Evolutionary conservation across 2,797 vertebrate genomes (phyloP), one percentile per base, ranked within the genome.

Genomic region (Poecilia picta): DNA sequence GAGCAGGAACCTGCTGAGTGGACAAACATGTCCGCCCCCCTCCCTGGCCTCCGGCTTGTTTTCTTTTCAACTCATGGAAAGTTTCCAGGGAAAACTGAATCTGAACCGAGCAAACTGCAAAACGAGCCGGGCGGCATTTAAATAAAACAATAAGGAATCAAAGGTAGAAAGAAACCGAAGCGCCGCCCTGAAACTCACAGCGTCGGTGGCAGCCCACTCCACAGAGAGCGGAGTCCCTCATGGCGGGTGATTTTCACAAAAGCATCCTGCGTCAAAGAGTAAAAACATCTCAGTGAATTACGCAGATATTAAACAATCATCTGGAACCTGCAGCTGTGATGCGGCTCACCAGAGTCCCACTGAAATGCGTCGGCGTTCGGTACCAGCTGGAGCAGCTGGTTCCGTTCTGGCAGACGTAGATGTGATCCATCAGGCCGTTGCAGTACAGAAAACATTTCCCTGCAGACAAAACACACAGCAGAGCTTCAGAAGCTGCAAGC

Each of bases 401-500:
- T 70, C 96, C 91, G 0, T 98, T 97, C 92, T 97, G 97, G 83
- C 98, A 98, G 16, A 99, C 95, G 0, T 98, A 99, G 74, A 99
- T 88, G 80, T 98, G 97, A 89, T 98, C 97, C 96, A 99, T 97
- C 87, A 99, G 95, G 1, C 98, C 97, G 0, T 96, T 99, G 95
- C 98, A 99, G 90, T 99, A 98, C 8, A 99, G 92, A 88, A 99
- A 97, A 79, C 98, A 99, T 88, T 97, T 98, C 97, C 98, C 98
- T 98, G 94, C 23, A 81, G 84, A n/a, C 31, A n/a, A 39, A 53
- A 53, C 45, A 3, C 25, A 11, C 13, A 59, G 20, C 16, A 46
- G 53, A 72, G n/a, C 18, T 31, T 0, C 7, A 41, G 7, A 16
- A 71, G 13, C 25, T 10, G 23, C 4, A 5, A 33, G 55, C 31